Evolutionary conservation across 2,113 vertebrate species (phyloP).

Genomic region (Rhabdornis inornatus): DNA sequence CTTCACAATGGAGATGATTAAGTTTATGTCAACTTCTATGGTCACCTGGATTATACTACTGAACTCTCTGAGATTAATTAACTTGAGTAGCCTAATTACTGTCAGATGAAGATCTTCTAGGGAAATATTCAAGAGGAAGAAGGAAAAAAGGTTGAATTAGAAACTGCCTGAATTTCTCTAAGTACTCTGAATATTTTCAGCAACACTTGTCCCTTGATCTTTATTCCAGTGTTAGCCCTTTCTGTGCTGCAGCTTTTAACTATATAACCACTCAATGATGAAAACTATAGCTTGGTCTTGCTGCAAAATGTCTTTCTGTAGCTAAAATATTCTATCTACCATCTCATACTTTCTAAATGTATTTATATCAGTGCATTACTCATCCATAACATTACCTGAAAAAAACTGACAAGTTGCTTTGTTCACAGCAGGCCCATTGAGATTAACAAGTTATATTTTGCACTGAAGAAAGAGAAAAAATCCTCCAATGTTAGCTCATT

Average conservation of each 20-base stretch:
- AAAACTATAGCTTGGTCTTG: not conserved
- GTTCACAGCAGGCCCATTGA: not conserved
- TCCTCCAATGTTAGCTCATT: not conserved
- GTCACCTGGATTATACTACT: not conserved
- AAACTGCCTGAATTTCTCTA: not conserved
- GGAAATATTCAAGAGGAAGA: not conserved
- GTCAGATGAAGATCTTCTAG: not conserved
- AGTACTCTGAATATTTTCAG: not conserved
- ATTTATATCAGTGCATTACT: not conserved
- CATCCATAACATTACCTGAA: not conserved
- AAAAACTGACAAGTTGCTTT: not conserved
- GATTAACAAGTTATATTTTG: not conserved
- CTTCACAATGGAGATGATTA: not conserved
- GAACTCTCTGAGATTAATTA: slow-evolving; percentile 7
- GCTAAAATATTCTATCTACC: not conserved
- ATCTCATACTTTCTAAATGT: not conserved
- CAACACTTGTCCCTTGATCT: not conserved
- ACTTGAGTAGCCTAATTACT: not conserved
- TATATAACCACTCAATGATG: not conserved
- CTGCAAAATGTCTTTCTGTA: not conserved
- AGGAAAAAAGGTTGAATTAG: not conserved
- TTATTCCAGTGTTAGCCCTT: not conserved
- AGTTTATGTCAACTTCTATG: not conserved
- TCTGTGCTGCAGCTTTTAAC: not conserved
- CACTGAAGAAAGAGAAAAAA: not conserved